Conservation (phyloP, 2,113 vertebrate species). For the Terrapene triunguis region DNA sequence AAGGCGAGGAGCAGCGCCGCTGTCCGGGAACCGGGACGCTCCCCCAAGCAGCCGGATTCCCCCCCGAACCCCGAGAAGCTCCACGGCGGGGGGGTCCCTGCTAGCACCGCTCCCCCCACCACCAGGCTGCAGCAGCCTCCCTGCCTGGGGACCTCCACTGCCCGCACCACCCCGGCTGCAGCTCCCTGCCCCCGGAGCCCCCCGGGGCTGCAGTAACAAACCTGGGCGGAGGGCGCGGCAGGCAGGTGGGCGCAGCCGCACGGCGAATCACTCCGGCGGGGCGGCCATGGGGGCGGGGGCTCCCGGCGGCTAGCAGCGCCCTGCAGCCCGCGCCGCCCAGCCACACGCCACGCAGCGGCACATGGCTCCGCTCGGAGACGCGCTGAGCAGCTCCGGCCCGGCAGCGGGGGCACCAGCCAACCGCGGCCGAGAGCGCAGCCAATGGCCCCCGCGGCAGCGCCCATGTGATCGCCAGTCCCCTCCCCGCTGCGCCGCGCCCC, state of each 20-base stretch:
- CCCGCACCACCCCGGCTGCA: not conserved
- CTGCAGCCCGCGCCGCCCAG: slow-evolving; percentile 3
- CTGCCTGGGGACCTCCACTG: not conserved
- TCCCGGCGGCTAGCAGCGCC: not conserved
- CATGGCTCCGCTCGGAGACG: not conserved
- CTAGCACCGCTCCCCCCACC: too few relatives aligned
- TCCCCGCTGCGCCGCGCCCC: not conserved
- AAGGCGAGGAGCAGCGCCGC: too few relatives aligned
- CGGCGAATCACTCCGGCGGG: not conserved
- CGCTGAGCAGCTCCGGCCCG: slow-evolving; percentile 29
- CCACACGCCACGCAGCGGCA: too few relatives aligned
- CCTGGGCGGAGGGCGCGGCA: not conserved
- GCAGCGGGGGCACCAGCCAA: not conserved
- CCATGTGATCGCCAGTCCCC: slow-evolving; percentile 19
- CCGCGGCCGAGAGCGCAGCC: not conserved
- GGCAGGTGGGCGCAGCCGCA: not conserved
- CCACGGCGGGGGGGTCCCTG: fast-evolving
- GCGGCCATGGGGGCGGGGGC: not conserved
- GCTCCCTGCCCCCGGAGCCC: too few relatives aligned
- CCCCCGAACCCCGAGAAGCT: not conserved
- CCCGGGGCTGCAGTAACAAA: not conserved
- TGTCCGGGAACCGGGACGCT: too few relatives aligned
- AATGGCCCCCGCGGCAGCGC: slow-evolving; percentile 18
- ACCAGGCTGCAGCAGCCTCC: too few relatives aligned
- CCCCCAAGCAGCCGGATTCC: too few relatives aligned